Conservation (phyloP, 2,888 invertebrate genomes). For the Tachina fera region DNA sequence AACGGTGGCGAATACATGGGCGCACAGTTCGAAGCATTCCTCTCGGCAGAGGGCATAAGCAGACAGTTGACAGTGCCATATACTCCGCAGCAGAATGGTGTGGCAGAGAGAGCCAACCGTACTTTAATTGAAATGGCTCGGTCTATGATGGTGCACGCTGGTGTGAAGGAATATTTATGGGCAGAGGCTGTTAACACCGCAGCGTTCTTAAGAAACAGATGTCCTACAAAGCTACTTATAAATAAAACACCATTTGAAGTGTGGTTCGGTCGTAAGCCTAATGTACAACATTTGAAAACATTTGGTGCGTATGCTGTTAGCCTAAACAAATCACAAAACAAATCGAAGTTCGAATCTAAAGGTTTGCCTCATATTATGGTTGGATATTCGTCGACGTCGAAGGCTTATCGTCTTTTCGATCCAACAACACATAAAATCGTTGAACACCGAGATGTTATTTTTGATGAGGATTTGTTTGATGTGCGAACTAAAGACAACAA, state of each 20-base stretch:
- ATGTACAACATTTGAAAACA: constrained; percentile 61
- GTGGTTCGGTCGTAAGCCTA: constrained; percentile 69
- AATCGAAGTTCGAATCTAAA: no score
- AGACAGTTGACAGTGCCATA: neutral
- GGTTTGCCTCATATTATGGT: no score
- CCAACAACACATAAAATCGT: no score
- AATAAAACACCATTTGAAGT: constrained; percentile 73
- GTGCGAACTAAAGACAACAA: no score
- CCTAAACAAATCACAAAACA: no score
- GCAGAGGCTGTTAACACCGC: constrained; percentile 36
- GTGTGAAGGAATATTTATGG: constrained; percentile 26
- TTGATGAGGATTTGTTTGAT: no score
- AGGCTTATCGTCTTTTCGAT: no score
- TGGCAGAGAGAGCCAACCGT: constrained; percentile 38
- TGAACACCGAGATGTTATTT: no score
- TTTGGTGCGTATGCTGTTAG: neutral
- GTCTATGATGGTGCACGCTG: constrained; percentile 48
- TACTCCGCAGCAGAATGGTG: constrained; percentile 37
- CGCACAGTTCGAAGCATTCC: no score
- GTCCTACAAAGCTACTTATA: constrained; percentile 37
- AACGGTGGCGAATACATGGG: no score
- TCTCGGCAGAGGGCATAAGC: no score
- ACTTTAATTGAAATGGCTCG: neutral
- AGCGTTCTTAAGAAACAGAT: constrained; percentile 37
- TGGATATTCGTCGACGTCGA: no score